Base-by-base conservation (phyloP, 2,888 invertebrate species). In the Amblyteles armatorius region DNA sequence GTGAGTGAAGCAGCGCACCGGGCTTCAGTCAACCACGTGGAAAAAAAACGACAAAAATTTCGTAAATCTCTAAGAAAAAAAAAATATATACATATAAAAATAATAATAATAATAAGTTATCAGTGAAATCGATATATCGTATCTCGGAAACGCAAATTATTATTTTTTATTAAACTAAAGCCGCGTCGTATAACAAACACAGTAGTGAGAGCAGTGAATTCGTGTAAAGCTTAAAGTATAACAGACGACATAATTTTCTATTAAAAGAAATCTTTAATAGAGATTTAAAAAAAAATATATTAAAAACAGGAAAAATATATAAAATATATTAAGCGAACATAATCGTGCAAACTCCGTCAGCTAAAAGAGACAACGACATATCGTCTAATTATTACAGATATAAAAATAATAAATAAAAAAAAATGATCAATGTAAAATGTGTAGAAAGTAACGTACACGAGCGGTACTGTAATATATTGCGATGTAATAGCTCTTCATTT, bases 171-270 rank as follows among this genome's bases (percentile, higher is more conserved):
- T 16, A 22, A 81, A 65, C 63, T n/a, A 36, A 26, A 69, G 22
- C 60, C 44, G 33, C 52, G 19, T 68, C 44, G 33, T 73, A 13
- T 9, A 48, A 44, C 3, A 77, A 77, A 52, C 6, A 52, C 9
- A 69, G 48, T 82, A 76, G 82, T 85, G 84, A 71, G 52, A 40
- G 16, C 40, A 85, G 82, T 85, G 82, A 57, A 82, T 44, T 63
- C 67, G 82, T 82, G 82, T 67, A 60, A 82, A 79, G 71, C 57
- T 74, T 19, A 29, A 40, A 52, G 52, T 57, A 57, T 33, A 79
- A 69, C 19, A 73, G 19, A 36, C 48, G 36, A 19, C 55, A 40
- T 78, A 74, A 52, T 78, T 84, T 68, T 55, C 13, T 55, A 78
- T 63, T 16, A 13, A 44, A 44, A 44, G n/a, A 33, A 63, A 63